phyloP scores from a whole-genome alignment of 2,113 vertebrate genomes.

The Apodemus speciosus region DNA sequence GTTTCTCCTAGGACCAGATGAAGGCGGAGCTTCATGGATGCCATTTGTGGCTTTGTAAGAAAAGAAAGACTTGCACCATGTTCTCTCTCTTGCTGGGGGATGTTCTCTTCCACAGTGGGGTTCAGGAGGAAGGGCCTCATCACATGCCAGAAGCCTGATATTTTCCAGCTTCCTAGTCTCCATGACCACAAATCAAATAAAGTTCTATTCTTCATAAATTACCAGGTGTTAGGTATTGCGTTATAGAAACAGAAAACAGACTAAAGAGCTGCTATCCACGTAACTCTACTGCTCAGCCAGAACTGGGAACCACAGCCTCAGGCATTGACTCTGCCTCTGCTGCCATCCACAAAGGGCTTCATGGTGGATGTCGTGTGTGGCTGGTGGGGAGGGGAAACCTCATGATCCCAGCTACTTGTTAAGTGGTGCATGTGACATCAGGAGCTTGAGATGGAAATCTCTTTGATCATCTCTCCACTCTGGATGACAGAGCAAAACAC shows the following conservation, averaged over 20 bases:
- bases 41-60: background rate
- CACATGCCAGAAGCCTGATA: background rate
- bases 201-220: background rate
- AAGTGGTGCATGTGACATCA: rapidly evolving
- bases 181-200: background rate
- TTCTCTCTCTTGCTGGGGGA: background rate
- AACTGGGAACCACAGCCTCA: background rate
- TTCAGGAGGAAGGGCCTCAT: background rate
- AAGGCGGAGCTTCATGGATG: background rate
- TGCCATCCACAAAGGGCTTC: background rate
- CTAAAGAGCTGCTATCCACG: background rate
- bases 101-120: background rate
- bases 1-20: background rate
- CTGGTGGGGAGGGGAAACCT: background rate
- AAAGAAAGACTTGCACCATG: background rate
- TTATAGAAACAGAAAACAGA: background rate
- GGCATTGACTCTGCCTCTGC: background rate
- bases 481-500: background rate
- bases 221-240: background rate
- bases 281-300: background rate
- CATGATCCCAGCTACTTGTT: background rate
- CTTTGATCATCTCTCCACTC: background rate
- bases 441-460: background rate
- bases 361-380: background rate
- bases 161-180: background rate